Base-by-base conservation (phyloP, 2,113 vertebrate species). In the Thamnophis sirtalis region DNA sequence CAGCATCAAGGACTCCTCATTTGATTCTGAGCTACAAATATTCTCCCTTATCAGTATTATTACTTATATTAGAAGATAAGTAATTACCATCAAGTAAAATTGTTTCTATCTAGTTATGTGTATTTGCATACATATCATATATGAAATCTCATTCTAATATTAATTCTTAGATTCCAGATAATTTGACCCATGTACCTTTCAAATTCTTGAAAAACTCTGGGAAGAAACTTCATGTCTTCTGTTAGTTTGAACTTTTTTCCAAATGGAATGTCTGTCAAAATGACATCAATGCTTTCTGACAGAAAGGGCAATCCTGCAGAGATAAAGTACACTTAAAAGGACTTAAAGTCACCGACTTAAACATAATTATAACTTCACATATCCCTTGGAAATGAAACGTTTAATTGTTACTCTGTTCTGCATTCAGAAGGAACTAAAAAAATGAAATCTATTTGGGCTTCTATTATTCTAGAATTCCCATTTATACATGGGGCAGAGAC, bases 261-360 rank as follows among this genome's bases (percentile, higher is more conserved):
- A 96, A 99, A 99, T 0, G 98, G 99, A 94, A 99, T 95, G 95
- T 99, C 98, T 43, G 98, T 99, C 95, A 99, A 96, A 80, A 99
- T 96, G 13, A 96, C 91, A 11, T 99, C 98, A 0, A 99, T 97
- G 90, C 97, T 98, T 93, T 96, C 96, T 1, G 98, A 96, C 51
- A 97, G 96, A 88, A 98, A 94, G 0, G 98, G 98, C 93, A 99
- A 95, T 2, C 90, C 98, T 99, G 95, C 38, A 94, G 94, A 93
- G 92, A 95, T 94, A 93, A 26, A 68, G 95, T 6, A 11, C n/a
- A 51, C 91, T 92, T 15, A 94, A 10, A 7, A n/a, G 5, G 4
- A 38, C 50, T 63, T 0, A 0, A 0, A 43, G 43, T 43, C 43
- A 43, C 43, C 1, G 43, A 19, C 11, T 89, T 55, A 92, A 93